Percentiles rank a stretch among this genome's conserved stretches.
These are phyloP conservation scores for Zygothrica quintamaculata DNA, from an alignment of 2,888 invertebrate genomes.

Conservation along the genomic window DNA sequence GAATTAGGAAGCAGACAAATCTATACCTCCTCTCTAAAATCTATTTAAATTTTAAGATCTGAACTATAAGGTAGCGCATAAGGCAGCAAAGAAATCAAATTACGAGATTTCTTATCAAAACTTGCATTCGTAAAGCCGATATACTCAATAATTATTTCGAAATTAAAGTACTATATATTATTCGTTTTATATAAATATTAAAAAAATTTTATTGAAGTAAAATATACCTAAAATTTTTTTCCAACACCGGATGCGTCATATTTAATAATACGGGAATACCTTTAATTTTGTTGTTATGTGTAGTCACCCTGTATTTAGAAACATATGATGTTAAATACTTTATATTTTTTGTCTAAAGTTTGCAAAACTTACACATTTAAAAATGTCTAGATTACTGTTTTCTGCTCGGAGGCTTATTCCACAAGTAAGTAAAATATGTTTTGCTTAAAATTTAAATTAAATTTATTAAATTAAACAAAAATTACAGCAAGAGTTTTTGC, in stretches of 20 bases:
- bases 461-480: conserved; percentile 16
- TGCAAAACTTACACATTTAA: conserved; percentile 32
- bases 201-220: too few species aligned
- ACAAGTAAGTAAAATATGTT: conserved; percentile 42
- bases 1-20: too few species aligned
- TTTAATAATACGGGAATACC: conserved; percentile 8
- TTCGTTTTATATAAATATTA: too few species aligned
- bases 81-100: too few species aligned
- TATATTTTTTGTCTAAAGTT: conserved; percentile 43
- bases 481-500: conserved; percentile 65
- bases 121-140: too few species aligned
- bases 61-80: too few species aligned
- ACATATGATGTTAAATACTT: conserved; percentile 52
- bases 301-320: conserved; percentile 47
- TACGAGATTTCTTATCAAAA: too few species aligned
- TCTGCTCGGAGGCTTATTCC: conserved; percentile 62
- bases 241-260: background rate
- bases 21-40: too few species aligned
- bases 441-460: background rate
- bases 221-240: too few species aligned
- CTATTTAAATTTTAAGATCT: too few species aligned
- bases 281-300: background rate
- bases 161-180: too few species aligned
- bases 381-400: conserved; percentile 62
- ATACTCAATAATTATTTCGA: too few species aligned